phyloP scores from a whole-genome alignment of 2,113 vertebrate genomes.

The Onychostruthus taczanowskii region DNA sequence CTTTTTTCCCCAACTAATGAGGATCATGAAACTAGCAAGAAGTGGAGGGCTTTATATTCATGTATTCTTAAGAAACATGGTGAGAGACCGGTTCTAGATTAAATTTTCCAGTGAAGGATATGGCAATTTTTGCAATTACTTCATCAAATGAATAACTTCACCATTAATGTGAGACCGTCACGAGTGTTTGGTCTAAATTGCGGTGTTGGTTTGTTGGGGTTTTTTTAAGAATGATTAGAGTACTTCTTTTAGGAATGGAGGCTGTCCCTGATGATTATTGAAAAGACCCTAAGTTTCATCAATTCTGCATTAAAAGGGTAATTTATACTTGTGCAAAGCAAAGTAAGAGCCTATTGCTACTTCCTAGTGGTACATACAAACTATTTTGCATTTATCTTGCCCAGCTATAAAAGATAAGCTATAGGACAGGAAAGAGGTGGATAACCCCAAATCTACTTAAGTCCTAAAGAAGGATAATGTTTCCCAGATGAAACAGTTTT shows the following conservation, averaged over 20 bases:
- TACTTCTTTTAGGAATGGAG: not conserved
- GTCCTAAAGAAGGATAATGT: not conserved
- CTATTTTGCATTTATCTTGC: not conserved
- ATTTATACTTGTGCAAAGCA: not conserved
- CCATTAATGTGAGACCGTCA: not conserved
- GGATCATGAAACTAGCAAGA: not conserved
- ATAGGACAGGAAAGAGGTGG: not conserved
- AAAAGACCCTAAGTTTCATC: not conserved
- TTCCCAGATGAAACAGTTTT: not conserved
- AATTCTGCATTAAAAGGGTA: not conserved
- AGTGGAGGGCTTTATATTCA: not conserved
- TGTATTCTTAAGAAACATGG: not conserved
- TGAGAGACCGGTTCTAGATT: not conserved
- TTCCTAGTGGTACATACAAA: not conserved
- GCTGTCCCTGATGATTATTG: not conserved
- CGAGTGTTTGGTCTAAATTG: not conserved
- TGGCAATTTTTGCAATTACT: not conserved
- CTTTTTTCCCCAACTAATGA: not conserved
- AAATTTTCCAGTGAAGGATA: not conserved
- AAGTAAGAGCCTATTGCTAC: not conserved
- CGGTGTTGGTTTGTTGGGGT: rapidly evolving
- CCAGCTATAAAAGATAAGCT: not conserved
- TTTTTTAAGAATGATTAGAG: not conserved
- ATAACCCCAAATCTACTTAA: not conserved
- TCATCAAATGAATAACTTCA: not conserved